These are phyloP conservation scores for Saccostrea glomerata DNA, from an alignment of 1,140 invertebrate genomes.

Conservation along the genomic window DNA sequence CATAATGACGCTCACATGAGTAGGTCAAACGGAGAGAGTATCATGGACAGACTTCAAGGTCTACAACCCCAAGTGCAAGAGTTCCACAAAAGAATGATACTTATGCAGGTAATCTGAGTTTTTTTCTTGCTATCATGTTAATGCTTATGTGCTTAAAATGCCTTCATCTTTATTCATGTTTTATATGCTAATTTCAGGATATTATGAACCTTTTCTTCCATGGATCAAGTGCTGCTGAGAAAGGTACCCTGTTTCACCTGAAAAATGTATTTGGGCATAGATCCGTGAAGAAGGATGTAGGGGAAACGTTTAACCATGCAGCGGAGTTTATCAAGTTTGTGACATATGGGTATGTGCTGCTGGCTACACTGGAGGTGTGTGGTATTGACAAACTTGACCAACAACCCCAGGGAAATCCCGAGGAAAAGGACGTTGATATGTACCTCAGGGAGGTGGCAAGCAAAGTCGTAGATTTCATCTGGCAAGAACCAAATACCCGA, in stretches of 20 bases:
- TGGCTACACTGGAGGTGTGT: neutral
- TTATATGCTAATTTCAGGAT: neutral
- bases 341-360: neutral
- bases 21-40: neutral
- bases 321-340: neutral
- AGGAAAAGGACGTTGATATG: too few species aligned
- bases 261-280: slow-evolving; percentile 28
- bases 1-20: slow-evolving; percentile 20
- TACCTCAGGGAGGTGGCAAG: too few species aligned
- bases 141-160: too few species aligned
- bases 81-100: neutral
- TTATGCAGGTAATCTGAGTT: neutral
- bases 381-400: neutral
- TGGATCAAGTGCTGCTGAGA: neutral
- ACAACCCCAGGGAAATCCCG: too few species aligned
- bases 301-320: neutral
- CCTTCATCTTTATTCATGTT: too few species aligned
- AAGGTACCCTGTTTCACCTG: slow-evolving; percentile 5
- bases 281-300: slow-evolving; percentile 1
- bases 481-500: too few species aligned
- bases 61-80: neutral
- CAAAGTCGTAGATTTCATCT: too few species aligned
- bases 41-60: neutral
- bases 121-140: too few species aligned
- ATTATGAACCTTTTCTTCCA: neutral